Evolutionary conservation across 2,888 invertebrate species (phyloP).

Genomic region (Xestia ashworthii): DNA sequence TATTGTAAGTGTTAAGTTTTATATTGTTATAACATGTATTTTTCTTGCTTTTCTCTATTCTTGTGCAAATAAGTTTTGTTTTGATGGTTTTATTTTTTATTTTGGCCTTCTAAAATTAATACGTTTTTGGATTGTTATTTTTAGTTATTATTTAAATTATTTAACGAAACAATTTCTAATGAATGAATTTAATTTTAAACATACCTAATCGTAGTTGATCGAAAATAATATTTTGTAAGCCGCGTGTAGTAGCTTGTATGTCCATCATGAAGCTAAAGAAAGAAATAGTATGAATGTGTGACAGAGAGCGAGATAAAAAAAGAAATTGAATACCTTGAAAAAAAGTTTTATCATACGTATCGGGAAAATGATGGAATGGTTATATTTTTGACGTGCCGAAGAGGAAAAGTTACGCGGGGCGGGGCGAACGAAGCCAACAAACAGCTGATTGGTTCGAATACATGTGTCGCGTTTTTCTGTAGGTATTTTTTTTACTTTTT

Average conservation of each 20-base stretch:
- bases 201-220: neutral
- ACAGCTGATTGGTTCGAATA: conserved; percentile 88
- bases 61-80: conserved; percentile 36
- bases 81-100: conserved; percentile 14
- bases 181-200: neutral
- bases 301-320: conserved; percentile 44
- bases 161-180: neutral
- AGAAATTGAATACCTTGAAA: conserved; percentile 34
- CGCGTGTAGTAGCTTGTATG: conserved; percentile 10
- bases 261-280: conserved; percentile 21
- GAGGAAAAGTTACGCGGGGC: conserved; percentile 86
- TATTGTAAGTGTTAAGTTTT: conserved; percentile 82
- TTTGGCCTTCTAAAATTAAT: neutral
- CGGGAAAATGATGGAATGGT: conserved; percentile 76
- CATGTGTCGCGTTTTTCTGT: conserved; percentile 88
- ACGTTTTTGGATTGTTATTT: neutral
- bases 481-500: conserved; percentile 83
- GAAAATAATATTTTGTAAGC: conserved; percentile 7
- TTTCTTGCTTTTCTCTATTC: conserved; percentile 30
- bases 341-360: conserved; percentile 66
- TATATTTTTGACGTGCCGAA: conserved; percentile 85
- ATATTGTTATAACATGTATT: conserved; percentile 15
- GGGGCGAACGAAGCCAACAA: conserved; percentile 83
- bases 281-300: conserved; percentile 20
- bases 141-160: neutral